Base-by-base conservation (phyloP, 2,113 vertebrate species). In the Ammodytes marinus region DNA sequence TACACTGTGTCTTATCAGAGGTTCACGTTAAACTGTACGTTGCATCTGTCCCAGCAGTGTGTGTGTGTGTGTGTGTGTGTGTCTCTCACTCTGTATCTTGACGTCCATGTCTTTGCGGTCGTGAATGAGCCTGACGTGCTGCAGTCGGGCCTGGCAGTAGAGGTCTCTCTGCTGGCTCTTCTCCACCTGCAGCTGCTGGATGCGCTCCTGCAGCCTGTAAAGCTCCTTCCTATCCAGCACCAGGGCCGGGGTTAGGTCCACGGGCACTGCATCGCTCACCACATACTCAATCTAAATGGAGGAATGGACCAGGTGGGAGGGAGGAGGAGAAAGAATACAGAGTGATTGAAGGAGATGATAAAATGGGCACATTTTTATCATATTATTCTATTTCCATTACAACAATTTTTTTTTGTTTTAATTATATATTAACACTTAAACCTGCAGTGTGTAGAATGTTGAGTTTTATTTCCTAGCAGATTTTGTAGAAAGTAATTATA, bases 261-360 rank as follows among this genome's bases (percentile, higher is more conserved):
- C 59, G 0, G 95, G 96, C 75, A 97, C 77, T 45, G 93, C 72
- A 47, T 92, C 94, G 42, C 95, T 81, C 4, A 74, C 54, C 47
- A 96, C 47, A 79, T 94, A 96, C 64, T 96, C 94, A 64, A 99
- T 96, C 98, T 99, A 89, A 15, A n/a, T 2, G 17, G 40, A 55
- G 0, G 8, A 15, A 58, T 6, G 2, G 49, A 55, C n/a, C 9
- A 6, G 4, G 4, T 15, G 43, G 27, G 35, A 43, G 3, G 52
- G 42, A 43, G 42, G 2, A 52, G 27, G 42, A 37, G 50, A 55
- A 6, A 0, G 9, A 5, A 1, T 27, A 27, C 27, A 27, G 27
- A 27, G 27, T 27, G 27, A n/a, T 42, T 43, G 8, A n/a, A 58
- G 12, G 10, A 55, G n/a, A 42, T 47, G 37, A 50, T 6, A 49